These are phyloP conservation scores for Diglossa brunneiventris DNA, from an alignment of 2,113 vertebrate species.

Conservation along the genomic window DNA sequence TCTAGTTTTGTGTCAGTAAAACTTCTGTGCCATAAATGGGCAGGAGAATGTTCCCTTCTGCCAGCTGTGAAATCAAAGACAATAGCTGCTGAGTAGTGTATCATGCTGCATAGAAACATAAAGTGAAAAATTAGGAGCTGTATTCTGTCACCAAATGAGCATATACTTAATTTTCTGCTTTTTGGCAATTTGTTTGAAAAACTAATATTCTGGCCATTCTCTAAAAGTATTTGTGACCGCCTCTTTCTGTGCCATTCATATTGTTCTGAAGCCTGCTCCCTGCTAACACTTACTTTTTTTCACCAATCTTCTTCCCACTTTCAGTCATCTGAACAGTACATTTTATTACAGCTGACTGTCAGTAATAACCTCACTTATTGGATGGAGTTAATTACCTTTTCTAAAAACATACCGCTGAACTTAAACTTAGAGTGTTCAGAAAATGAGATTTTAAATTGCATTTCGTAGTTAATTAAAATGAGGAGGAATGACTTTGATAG, in stretches of 20 bases:
- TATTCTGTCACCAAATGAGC: background rate
- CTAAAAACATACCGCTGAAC: conserved; percentile 17
- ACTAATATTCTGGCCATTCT: background rate
- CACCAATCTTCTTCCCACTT: background rate
- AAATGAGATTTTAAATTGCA: conserved; percentile 46
- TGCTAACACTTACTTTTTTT: background rate
- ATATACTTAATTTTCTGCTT: background rate
- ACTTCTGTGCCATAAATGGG: background rate
- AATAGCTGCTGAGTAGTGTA: background rate
- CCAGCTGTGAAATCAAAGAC: background rate
- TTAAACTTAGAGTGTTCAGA: background rate
- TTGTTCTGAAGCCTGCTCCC: background rate
- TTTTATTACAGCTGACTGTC: conserved; percentile 17
- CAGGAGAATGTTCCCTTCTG: background rate
- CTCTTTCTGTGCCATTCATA: background rate
- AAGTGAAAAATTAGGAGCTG: background rate
- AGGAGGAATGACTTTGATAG: background rate
- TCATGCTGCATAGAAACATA: background rate
- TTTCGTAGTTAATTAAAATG: conserved; percentile 47
- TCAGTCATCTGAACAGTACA: background rate
- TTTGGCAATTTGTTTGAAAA: background rate
- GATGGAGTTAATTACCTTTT: conserved; percentile 47
- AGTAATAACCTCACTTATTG: conserved; percentile 4
- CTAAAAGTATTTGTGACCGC: background rate
- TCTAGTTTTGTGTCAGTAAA: background rate